Base-by-base conservation (phyloP, 2,888 invertebrate genomes). In the Hirtodrosophila histrioides region DNA sequence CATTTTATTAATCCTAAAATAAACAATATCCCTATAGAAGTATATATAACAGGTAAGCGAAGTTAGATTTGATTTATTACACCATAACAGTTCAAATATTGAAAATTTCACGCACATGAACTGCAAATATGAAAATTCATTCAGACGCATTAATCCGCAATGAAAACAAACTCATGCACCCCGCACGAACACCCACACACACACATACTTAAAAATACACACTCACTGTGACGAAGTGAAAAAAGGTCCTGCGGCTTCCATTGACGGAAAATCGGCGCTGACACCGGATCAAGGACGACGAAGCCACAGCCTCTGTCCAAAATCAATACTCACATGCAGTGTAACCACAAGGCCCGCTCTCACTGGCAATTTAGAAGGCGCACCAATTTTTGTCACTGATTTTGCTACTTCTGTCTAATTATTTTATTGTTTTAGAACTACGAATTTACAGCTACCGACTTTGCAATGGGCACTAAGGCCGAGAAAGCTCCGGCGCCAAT, bases 311-410 rank as follows among this genome's bases (percentile, higher is more conserved):
- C 66, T 80, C 73, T 85, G 69, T 69, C 75, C 44, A 72, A 77
- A 78, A 78, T 79, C 87, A 88, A 75, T 88, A 81, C 78, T 88
- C 64, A 88, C 88, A 70, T 53, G 46, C 41, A 41, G 31, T 44
- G 50, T 40, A 58, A 56, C 58, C 41, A 23, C 17, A 50, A 29
- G 43, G 55, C 23, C 11, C 41, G 54, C 40, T 64, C 29, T 12
- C 36, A 39, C 29, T 24, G 44, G 27, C 48, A 45, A 53, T 62
- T 55, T 57, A 24, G 53, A 31, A 40, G 41, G 36, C 12, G 53
- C 53, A 50, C 50, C 27, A 45, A 36, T 48, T 44, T 54, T 27
- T 9, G 11, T 7, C 43, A 58, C 43, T 49, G 27, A 35, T 55
- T 36, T 24, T 36, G 23, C 37, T 41, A 61, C 12, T 46, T 41